Percentiles rank a stretch among this genome's conserved stretches.
Evolutionary conservation across 2,113 vertebrate genomes (phyloP).

Genomic region (Paramormyrops kingsleyae): DNA sequence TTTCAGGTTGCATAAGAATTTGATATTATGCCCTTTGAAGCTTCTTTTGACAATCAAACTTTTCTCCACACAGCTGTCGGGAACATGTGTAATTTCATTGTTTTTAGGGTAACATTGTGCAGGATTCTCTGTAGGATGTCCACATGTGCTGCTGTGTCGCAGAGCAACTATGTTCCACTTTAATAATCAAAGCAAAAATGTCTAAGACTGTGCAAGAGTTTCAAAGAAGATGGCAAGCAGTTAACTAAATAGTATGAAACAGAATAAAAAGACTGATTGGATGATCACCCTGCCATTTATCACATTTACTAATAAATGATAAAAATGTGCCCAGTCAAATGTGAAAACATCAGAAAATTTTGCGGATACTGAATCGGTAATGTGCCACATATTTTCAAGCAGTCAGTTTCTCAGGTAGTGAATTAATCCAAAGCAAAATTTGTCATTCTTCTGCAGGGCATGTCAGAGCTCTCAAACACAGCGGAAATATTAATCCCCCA

Average conservation of each 20-base stretch:
- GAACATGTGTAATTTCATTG: conserved; percentile 40
- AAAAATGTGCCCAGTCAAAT: neutral
- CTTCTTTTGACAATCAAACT: neutral
- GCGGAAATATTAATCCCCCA: neutral
- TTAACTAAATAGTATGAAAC: neutral
- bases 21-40: neutral
- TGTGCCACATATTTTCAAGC: neutral
- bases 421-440: neutral
- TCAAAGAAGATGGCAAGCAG: neutral
- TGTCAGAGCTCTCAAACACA: neutral
- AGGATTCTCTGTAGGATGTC: conserved; percentile 17
- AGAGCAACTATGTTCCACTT: neutral
- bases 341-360: neutral
- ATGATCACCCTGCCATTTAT: neutral
- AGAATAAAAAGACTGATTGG: neutral
- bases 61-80: conserved; percentile 43
- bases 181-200: neutral
- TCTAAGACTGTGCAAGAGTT: neutral
- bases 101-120: neutral
- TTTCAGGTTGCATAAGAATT: neutral
- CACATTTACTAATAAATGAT: neutral
- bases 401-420: neutral
- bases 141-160: neutral
- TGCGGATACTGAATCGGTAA: neutral
- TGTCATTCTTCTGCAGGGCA: neutral